Evolutionary conservation across 2,113 vertebrate genomes (phyloP).

Genomic region (Hipposideros armiger): DNA sequence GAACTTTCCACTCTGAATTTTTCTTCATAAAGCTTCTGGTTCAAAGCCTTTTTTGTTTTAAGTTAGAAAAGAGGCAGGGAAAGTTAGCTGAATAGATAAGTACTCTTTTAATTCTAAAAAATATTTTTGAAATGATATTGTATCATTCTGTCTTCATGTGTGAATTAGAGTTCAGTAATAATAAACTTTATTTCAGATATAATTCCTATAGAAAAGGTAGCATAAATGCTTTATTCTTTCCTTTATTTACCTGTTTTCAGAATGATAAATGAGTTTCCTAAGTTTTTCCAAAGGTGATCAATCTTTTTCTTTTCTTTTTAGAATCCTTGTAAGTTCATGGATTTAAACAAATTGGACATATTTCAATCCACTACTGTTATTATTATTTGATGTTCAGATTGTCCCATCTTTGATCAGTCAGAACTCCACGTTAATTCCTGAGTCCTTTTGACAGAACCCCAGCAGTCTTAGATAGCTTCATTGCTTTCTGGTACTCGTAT

Average conservation of each 20-base stretch:
- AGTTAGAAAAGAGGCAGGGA: background rate
- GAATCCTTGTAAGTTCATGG: background rate
- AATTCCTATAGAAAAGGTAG: slow-evolving; percentile 24
- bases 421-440: background rate
- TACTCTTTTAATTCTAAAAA: background rate
- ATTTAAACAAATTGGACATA: slow-evolving; percentile 38
- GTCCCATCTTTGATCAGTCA: background rate
- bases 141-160: slow-evolving; percentile 56
- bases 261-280: slow-evolving; percentile 21
- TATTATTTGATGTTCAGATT: slow-evolving; percentile 34
- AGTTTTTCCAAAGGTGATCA: background rate
- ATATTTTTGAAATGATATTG: slow-evolving; percentile 8
- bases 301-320: slow-evolving; percentile 13
- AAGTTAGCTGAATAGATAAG: background rate
- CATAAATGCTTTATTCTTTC: slow-evolving; percentile 15
- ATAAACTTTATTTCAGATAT: background rate
- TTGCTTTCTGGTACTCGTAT: background rate
- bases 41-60: background rate
- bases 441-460: background rate
- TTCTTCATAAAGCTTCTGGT: slow-evolving; percentile 21
- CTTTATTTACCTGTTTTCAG: slow-evolving; percentile 39
- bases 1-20: slow-evolving; percentile 2
- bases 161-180: background rate
- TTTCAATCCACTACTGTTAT: slow-evolving; percentile 24
- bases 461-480: background rate